Percentiles rank a stretch among this genome's conserved stretches.
Evolutionary conservation across 2,797 vertebrate genomes (phyloP).

Genomic region (Pteronotus mesoamericanus): DNA sequence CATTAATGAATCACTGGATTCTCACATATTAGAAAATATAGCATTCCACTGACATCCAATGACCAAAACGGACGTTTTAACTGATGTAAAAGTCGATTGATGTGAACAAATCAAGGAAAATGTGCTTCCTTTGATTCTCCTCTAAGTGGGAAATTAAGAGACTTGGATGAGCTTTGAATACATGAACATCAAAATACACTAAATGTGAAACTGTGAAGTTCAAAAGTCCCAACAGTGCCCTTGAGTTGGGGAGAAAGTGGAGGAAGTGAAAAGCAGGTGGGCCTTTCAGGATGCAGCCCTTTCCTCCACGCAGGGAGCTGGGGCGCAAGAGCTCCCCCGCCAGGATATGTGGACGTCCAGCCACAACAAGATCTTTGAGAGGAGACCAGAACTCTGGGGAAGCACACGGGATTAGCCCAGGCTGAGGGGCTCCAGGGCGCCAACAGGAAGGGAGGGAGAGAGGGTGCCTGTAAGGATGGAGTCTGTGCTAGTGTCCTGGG

Average conservation of each 20-base stretch:
- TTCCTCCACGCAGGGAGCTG: not conserved
- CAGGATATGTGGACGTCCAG: not conserved
- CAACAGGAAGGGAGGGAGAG: not conserved
- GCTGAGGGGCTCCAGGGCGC: not conserved
- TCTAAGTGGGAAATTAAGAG: not conserved
- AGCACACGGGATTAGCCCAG: not conserved
- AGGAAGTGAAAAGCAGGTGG: not conserved
- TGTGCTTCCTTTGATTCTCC: not conserved
- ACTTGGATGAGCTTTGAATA: not conserved
- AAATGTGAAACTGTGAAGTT: not conserved
- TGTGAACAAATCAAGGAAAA: not conserved
- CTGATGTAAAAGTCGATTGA: not conserved
- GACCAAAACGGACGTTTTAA: not conserved
- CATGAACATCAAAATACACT: not conserved
- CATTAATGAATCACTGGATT: not conserved
- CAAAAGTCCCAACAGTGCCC: accelerated
- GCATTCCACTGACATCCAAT: not conserved
- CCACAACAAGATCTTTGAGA: not conserved
- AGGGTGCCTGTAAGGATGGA: not conserved
- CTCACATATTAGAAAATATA: not conserved
- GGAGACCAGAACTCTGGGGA: not conserved
- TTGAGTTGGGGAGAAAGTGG: not conserved
- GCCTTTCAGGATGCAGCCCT: no score
- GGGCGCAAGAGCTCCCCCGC: no score
- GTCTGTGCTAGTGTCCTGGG: not conserved